A percentile compares a stretch with the other conserved stretches of the same genome.
phyloP scores from a whole-genome alignment of 2,113 vertebrate genomes.

The Toxostoma redivivum region DNA sequence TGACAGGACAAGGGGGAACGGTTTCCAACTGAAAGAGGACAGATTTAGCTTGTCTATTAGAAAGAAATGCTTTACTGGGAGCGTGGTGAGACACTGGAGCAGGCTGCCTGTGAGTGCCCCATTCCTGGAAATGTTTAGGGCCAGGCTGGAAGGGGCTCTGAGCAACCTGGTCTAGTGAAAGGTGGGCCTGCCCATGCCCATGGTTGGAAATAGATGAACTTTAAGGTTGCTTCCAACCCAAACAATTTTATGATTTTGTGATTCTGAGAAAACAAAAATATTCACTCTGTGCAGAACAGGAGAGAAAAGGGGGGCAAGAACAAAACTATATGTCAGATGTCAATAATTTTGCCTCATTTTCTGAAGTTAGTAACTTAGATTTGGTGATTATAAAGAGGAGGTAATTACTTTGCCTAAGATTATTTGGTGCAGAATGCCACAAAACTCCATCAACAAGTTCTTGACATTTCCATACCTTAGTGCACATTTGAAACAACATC shows the following conservation, averaged over 20 bases:
- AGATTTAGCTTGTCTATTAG: background rate
- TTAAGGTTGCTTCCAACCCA: background rate
- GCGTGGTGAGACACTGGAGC: background rate
- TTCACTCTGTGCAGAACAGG: background rate
- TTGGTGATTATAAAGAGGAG: background rate
- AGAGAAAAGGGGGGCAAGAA: background rate
- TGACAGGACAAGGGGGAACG: background rate
- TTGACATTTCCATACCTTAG: background rate
- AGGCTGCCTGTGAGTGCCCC: background rate
- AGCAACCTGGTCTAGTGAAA: background rate
- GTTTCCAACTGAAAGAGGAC: background rate
- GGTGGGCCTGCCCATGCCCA: background rate
- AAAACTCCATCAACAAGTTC: background rate
- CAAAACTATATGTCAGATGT: background rate
- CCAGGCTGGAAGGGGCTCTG: background rate
- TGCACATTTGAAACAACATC: background rate
- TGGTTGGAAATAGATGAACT: background rate
- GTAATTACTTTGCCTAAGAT: background rate
- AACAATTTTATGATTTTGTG: too few species aligned
- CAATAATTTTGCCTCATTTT: background rate
- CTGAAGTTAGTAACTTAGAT: background rate
- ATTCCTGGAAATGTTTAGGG: background rate
- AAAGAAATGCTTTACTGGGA: background rate
- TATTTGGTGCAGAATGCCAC: background rate
- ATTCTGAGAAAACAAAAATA: background rate